Evolutionary conservation across 2,888 invertebrate genomes (phyloP).

Genomic region (Ectemnius cavifrons): DNA sequence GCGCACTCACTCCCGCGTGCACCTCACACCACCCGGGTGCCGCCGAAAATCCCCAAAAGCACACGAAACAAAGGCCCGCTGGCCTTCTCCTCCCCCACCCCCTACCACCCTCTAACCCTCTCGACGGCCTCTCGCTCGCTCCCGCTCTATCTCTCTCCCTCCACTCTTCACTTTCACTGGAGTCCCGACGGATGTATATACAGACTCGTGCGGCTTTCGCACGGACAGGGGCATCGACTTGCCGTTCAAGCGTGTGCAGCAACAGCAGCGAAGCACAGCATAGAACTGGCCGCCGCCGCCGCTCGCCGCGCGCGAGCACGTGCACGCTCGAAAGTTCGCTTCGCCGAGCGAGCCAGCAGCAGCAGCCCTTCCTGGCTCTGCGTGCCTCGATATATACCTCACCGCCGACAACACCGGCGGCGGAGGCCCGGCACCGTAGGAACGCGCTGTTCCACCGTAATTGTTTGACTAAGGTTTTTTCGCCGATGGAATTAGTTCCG

Average conservation of each 20-base stretch:
- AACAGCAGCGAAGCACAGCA: not conserved
- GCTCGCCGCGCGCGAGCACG: constrained; percentile 22
- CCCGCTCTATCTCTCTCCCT: constrained; percentile 16
- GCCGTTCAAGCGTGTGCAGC: constrained; percentile 27
- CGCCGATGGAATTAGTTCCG: constrained; percentile 35
- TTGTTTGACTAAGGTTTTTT: constrained; percentile 47
- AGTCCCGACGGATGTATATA: constrained; percentile 44
- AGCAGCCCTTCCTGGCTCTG: not conserved
- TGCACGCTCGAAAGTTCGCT: constrained; percentile 36
- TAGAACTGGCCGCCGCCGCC: constrained; percentile 1
- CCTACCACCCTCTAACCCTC: constrained; percentile 17
- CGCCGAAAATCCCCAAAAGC: constrained; percentile 71
- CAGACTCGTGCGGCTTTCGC: constrained; percentile 25
- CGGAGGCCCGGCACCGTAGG: constrained; percentile 12
- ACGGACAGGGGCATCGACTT: constrained; percentile 38
- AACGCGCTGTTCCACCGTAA: constrained; percentile 42
- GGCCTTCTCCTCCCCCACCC: constrained; percentile 53
- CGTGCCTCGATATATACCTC: constrained; percentile 5
- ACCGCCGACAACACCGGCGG: not conserved
- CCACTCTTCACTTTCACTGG: constrained; percentile 31
- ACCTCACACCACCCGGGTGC: constrained; percentile 62
- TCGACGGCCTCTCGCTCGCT: constrained; percentile 17
- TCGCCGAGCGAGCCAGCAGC: constrained; percentile 28
- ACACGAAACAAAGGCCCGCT: constrained; percentile 67
- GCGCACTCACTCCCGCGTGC: constrained; percentile 48